These are phyloP conservation scores for Choreutis nemorana DNA, from an alignment of 2,888 invertebrate genomes.

Conservation along the genomic window DNA sequence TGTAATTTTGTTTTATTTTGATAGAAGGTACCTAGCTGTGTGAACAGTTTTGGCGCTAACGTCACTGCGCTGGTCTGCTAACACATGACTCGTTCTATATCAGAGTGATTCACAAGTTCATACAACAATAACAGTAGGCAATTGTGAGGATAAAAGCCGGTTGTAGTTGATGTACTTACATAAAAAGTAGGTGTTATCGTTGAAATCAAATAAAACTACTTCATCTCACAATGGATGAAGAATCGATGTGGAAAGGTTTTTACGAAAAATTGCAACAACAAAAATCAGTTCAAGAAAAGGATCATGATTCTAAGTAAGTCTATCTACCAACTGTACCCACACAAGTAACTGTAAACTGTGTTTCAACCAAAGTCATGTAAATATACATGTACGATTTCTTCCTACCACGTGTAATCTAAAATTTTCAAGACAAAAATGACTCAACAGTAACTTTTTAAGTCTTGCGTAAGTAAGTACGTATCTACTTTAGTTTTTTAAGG, in stretches of 20 bases:
- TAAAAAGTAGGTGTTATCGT: too few relatives aligned
- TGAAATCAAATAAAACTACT: too few relatives aligned
- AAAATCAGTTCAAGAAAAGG: conserved; percentile 68
- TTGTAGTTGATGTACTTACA: too few relatives aligned
- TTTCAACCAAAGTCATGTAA: not conserved
- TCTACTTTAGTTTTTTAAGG: not conserved
- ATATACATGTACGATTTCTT: not conserved
- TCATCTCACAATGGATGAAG: conserved; percentile 74
- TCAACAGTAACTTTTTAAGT: not conserved
- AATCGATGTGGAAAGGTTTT: conserved; percentile 80
- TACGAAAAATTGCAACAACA: conserved; percentile 73
- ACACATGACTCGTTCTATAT: not conserved
- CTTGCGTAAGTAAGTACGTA: not conserved
- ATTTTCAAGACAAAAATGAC: not conserved
- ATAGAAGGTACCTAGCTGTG: too few relatives aligned
- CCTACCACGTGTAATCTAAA: not conserved
- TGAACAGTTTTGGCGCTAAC: conserved; percentile 2
- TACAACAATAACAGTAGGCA: not conserved
- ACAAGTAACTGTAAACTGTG: conserved; percentile 1
- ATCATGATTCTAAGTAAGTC: conserved; percentile 73
- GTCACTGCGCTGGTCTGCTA: not conserved
- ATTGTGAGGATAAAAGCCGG: too few relatives aligned
- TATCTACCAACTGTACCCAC: too few relatives aligned
- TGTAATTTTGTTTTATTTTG: too few relatives aligned
- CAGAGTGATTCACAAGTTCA: not conserved